Percentiles rank a stretch among this genome's conserved stretches.
Evolutionary conservation across 2,113 vertebrate genomes (phyloP).

Genomic region (Mungos mungo): DNA sequence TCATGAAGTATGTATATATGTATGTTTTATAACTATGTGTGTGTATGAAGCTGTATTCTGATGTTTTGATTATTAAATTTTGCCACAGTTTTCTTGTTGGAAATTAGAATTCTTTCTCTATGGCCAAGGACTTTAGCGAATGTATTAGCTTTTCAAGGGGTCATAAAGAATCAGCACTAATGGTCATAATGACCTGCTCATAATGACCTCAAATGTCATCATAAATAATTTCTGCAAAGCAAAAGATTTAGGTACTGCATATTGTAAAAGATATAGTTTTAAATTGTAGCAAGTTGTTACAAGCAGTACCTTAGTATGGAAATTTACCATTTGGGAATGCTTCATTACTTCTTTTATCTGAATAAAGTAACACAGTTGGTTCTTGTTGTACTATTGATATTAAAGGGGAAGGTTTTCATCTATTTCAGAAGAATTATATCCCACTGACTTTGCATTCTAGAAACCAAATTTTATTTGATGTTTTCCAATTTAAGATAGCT

Average conservation of each 20-base stretch:
- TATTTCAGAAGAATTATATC: background rate
- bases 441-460: background rate
- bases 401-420: background rate
- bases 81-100: background rate
- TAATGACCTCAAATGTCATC: background rate
- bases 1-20: background rate
- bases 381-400: background rate
- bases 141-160: background rate
- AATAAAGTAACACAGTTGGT: background rate
- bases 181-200: background rate
- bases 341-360: background rate
- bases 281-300: background rate
- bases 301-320: background rate
- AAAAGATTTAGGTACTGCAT: background rate
- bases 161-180: background rate
- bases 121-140: background rate
- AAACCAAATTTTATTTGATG: background rate
- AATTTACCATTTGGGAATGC: background rate
- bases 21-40: background rate
- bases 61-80: background rate
- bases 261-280: background rate
- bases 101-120: background rate
- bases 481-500: background rate
- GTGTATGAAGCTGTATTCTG: background rate
- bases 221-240: background rate